Evolutionary conservation across 2,888 invertebrate species (phyloP).

Genomic region (Isoperla grammatica): DNA sequence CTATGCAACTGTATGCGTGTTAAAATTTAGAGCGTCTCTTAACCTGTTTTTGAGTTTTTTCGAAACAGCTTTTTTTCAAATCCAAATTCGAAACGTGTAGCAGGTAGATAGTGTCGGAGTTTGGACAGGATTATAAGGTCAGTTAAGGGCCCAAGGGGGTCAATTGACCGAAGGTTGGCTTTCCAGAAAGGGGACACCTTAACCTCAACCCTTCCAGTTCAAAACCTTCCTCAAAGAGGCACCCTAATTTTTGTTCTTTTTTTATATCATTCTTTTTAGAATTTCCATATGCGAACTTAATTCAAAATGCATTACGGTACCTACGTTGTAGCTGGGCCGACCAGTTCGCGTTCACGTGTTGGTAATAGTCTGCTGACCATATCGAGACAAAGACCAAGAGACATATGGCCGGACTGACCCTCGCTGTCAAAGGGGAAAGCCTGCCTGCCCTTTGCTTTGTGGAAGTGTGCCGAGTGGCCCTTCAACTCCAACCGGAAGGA

Average conservation of each 20-base stretch:
- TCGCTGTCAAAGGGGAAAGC: background rate
- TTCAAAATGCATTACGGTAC: slow-evolving; percentile 14
- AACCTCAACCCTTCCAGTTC: slow-evolving; percentile 1
- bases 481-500: background rate
- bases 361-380: slow-evolving; percentile 6
- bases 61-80: slow-evolving; percentile 1
- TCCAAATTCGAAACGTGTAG: background rate
- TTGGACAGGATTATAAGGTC: slow-evolving; percentile 18
- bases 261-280: too few species aligned
- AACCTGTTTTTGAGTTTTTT: slow-evolving; percentile 14
- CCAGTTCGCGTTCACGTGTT: slow-evolving; percentile 5
- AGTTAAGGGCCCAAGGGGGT: slow-evolving; percentile 14
- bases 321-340: background rate
- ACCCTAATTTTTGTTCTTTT: slow-evolving; percentile 3
- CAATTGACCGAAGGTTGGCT: slow-evolving; percentile 11
- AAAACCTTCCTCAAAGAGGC: background rate
- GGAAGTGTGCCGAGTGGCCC: background rate
- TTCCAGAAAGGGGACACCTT: slow-evolving; percentile 7
- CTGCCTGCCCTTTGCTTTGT: background rate
- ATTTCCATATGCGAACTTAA: slow-evolving; percentile 13
- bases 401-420: background rate
- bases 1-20: slow-evolving; percentile 14
- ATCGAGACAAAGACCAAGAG: background rate
- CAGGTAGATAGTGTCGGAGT: slow-evolving; percentile 1
- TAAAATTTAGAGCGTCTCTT: slow-evolving; percentile 15